Conservation (phyloP, 2,113 vertebrate genomes). For the Solea solea region DNA sequence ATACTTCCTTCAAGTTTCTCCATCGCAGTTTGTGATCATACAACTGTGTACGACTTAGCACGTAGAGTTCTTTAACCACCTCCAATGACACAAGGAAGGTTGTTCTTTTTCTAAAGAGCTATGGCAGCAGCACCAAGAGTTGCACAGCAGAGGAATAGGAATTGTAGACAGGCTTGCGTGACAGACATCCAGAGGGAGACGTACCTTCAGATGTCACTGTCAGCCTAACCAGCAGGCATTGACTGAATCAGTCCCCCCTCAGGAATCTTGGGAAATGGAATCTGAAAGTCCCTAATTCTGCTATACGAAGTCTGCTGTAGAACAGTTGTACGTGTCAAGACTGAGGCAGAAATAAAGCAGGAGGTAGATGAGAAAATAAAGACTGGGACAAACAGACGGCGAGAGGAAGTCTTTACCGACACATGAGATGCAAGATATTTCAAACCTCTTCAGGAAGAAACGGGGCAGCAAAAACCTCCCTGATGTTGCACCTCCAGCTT, state of each 20-base stretch:
- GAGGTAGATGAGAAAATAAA: constrained; percentile 27
- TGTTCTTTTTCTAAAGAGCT: constrained; percentile 15
- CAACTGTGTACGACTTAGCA: constrained; percentile 11
- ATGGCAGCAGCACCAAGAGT: constrained; percentile 5
- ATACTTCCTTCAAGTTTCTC: constrained; percentile 26
- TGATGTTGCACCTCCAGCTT: constrained; percentile 4
- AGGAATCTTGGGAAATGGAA: constrained; percentile 61
- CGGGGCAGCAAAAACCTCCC: constrained; percentile 22
- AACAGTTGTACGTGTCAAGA: constrained; percentile 22
- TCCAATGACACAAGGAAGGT: constrained; percentile 23
- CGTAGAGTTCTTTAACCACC: constrained; percentile 23
- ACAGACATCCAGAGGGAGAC: constrained; percentile 47
- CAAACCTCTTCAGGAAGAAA: constrained; percentile 11
- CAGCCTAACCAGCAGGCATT: constrained; percentile 46
- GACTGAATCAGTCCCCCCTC: constrained; percentile 56
- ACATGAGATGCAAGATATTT: constrained; percentile 31
- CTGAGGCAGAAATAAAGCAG: constrained; percentile 29
- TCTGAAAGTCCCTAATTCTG: constrained; percentile 45
- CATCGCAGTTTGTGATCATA: constrained; percentile 19
- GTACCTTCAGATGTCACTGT: constrained; percentile 60
- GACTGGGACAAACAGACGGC: constrained; percentile 13
- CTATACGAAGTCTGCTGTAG: constrained; percentile 16
- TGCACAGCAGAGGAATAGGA: constrained; percentile 6
- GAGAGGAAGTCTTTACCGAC: constrained; percentile 44
- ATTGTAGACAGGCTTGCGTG: constrained; percentile 36